Evolutionary conservation across 2,113 vertebrate genomes (phyloP), one percentile per base, ranked within the genome.

Genomic region (Mola mola): DNA sequence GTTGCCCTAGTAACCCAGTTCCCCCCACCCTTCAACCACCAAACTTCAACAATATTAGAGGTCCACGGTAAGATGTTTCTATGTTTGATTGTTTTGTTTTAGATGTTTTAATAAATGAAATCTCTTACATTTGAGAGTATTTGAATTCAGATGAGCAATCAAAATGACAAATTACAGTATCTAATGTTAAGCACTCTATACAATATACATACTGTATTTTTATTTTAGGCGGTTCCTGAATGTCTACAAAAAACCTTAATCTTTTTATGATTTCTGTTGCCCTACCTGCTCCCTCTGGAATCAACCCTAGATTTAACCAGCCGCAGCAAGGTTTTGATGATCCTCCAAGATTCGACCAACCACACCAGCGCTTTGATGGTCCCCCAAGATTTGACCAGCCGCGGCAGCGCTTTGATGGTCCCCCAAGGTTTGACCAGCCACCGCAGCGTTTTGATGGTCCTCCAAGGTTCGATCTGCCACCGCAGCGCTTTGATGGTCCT

Each of bases 21-120:
- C 90, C 93, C 26, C 87, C 92, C 58, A 81, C 87, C 72, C 82
- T 89, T 75, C 93, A 89, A 79, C 92, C 91, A 65, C 83, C 89
- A 26, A 91, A 78, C 62, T 93, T 93, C 85, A 93, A 93, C 87
- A 92, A 85, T 20, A 88, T 91, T 20, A 90, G 91, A 86, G 92
- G 90, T 22, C 90, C 93, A 88, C 89, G 94, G 96, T 98, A 89
- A 86, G 85, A 73, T 1, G 9, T 22, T 56, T 66, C 36, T 24
- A 0, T 70, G 12, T 4, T 26, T n/a, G n/a, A 25, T 3, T 53
- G 10, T n/a, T 49, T 37, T 0, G 2, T 20, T 4, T 41, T 55
- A 10, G 47, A 0, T 34, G 47, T 38, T 47, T 48, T 11, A 11
- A 7, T 17, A 12, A 28, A 51, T 19, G 9, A n/a, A 15, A 15